A percentile compares a stretch with the other conserved stretches of the same genome.
phyloP scores from a whole-genome alignment of 2,797 vertebrate genomes.

The Mionectes olivaceus region DNA sequence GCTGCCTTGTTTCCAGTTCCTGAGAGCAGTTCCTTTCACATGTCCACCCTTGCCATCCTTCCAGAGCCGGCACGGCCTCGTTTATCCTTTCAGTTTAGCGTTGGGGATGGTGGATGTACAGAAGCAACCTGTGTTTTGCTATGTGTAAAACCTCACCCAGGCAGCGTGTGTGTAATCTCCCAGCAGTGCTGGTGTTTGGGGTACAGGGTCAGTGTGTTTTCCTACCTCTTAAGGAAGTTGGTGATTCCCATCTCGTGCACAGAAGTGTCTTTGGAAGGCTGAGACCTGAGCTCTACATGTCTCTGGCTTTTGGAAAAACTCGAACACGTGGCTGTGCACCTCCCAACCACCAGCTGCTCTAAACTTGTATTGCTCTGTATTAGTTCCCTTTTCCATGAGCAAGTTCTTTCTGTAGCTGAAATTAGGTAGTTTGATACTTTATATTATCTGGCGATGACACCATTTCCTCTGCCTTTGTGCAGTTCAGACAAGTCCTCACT shows the following conservation, averaged over 20 bases:
- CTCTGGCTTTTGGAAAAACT: background rate
- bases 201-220: background rate
- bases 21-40: background rate
- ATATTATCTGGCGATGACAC: background rate
- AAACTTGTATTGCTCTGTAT: background rate
- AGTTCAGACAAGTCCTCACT: background rate
- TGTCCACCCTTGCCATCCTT: background rate
- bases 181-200: background rate
- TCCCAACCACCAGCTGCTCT: background rate
- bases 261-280: background rate
- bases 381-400: background rate
- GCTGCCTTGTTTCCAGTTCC: background rate
- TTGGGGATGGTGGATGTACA: background rate
- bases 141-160: fast-evolving
- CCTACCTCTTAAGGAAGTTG: background rate
- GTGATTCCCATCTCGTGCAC: background rate
- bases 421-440: background rate
- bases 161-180: background rate
- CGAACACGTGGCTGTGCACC: background rate
- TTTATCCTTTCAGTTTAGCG: background rate
- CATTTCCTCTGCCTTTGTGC: background rate
- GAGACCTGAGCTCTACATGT: background rate
- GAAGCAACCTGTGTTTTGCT: background rate
- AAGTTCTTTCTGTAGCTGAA: background rate
- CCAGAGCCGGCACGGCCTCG: background rate